phyloP scores from a whole-genome alignment of 2,797 vertebrate species.

The Eptatretus atami region DNA sequence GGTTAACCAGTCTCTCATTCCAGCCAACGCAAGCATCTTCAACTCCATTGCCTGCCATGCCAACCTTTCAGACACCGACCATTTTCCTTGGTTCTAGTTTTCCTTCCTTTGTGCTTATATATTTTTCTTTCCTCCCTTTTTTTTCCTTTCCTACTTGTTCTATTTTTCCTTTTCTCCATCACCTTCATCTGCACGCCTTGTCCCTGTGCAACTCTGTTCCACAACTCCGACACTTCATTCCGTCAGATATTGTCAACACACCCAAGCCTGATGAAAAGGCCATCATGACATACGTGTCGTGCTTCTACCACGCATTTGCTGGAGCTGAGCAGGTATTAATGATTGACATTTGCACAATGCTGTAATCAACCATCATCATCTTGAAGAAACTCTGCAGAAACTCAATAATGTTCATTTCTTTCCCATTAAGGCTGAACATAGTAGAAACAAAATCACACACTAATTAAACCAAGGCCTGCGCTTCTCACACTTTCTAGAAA shows the following conservation, averaged over 20 bases:
- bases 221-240: too few relatives aligned
- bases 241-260: constrained; percentile 75
- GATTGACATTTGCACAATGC: too few relatives aligned
- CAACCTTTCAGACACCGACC: not conserved
- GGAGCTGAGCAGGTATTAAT: constrained; percentile 75
- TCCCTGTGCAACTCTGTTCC: too few relatives aligned
- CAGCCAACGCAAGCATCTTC: not conserved
- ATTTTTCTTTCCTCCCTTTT: constrained; percentile 10
- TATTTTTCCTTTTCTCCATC: constrained; percentile 4
- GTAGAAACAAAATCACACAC: too few relatives aligned
- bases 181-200: not conserved
- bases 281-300: constrained; percentile 96
- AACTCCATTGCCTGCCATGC: not conserved
- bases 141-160: not conserved
- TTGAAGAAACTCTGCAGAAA: too few relatives aligned
- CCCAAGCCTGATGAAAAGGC: constrained; percentile 93
- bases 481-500: too few relatives aligned
- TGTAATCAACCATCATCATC: too few relatives aligned
- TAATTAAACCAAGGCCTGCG: too few relatives aligned
- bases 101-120: constrained; percentile 12
- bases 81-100: constrained; percentile 12
- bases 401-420: too few relatives aligned
- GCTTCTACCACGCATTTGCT: constrained; percentile 96
- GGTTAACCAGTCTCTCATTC: not conserved
- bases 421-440: too few relatives aligned